Evolutionary conservation across 1,140 invertebrate species (phyloP).

Genomic region (Zaprionus tsacasi): DNA sequence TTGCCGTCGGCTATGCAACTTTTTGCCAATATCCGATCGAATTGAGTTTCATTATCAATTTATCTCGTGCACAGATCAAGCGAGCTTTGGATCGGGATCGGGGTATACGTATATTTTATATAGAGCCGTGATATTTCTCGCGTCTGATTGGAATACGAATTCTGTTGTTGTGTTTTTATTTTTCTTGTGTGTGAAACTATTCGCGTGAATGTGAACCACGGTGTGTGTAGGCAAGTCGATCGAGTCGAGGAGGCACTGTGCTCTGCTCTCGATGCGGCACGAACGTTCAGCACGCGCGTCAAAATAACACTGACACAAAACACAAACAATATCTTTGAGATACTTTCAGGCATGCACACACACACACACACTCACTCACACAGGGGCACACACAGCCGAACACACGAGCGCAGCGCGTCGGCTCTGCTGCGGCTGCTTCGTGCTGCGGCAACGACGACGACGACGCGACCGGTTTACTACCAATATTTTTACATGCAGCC

Average conservation of each 20-base stretch:
- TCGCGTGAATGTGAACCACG: constrained; percentile 28
- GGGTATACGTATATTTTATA: not conserved
- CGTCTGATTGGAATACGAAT: constrained; percentile 5
- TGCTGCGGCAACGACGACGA: constrained; percentile 32
- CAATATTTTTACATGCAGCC: constrained; percentile 45
- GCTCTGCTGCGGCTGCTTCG: constrained; percentile 41
- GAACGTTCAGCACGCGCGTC: constrained; percentile 84
- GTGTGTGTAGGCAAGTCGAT: not conserved
- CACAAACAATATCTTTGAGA: constrained; percentile 74
- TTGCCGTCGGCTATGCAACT: constrained; percentile 40
- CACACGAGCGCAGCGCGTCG: constrained; percentile 43
- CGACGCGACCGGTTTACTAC: constrained; percentile 64
- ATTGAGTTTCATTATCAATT: constrained; percentile 10
- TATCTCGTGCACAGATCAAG: not conserved
- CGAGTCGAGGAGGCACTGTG: not conserved
- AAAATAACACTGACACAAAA: constrained; percentile 81
- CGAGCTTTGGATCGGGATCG: not conserved
- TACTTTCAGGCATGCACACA: constrained; percentile 46
- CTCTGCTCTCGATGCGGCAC: constrained; percentile 55
- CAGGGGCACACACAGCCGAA: constrained; percentile 6
- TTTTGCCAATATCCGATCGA: constrained; percentile 14
- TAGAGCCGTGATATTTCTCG: not conserved
- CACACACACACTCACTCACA: constrained; percentile 6
- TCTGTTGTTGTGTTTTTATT: not conserved
- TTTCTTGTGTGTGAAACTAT: no score